These are phyloP conservation scores for Zaprionus africanus DNA, from an alignment of 1,140 invertebrate genomes.

Conservation along the genomic window DNA sequence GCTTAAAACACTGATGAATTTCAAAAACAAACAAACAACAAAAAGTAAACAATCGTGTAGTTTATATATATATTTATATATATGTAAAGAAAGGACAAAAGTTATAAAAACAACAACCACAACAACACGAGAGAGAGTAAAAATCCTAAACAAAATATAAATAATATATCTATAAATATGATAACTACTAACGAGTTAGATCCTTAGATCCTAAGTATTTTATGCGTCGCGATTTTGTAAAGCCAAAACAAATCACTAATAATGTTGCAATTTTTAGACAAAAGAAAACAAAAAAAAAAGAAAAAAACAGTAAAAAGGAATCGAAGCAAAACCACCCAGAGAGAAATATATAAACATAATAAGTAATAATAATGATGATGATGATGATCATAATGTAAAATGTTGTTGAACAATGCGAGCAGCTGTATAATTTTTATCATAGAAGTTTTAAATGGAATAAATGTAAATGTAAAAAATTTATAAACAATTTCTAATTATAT, in stretches of 20 bases:
- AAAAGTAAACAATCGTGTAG: conserved; percentile 33
- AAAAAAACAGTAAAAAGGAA: conserved; percentile 15
- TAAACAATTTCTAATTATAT: not conserved
- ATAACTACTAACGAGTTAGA: conserved; percentile 20
- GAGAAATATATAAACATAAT: conserved; percentile 32
- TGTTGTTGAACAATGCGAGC: conserved; percentile 81
- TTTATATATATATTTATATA: conserved; percentile 41
- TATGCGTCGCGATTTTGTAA: conserved; percentile 75
- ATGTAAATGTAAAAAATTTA: conserved; percentile 68
- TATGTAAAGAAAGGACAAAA: conserved; percentile 50
- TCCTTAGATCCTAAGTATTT: conserved; percentile 68
- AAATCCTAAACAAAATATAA: conserved; percentile 42
- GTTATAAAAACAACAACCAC: conserved; percentile 32
- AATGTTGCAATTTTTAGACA: conserved; percentile 68
- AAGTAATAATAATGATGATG: conserved; percentile 1
- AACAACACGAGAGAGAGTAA: conserved; percentile 13
- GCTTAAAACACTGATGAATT: conserved; percentile 41
- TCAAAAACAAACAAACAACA: conserved; percentile 31
- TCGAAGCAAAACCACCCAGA: conserved; percentile 42
- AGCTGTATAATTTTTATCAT: conserved; percentile 80
- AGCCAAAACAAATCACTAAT: conserved; percentile 45
- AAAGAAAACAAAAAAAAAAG: conserved; percentile 35
- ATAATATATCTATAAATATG: conserved; percentile 30
- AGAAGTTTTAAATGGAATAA: conserved; percentile 79
- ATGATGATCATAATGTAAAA: conserved; percentile 36